Conservation (phyloP, 1,140 invertebrate species). For the Metopolophium dirhodum region DNA sequence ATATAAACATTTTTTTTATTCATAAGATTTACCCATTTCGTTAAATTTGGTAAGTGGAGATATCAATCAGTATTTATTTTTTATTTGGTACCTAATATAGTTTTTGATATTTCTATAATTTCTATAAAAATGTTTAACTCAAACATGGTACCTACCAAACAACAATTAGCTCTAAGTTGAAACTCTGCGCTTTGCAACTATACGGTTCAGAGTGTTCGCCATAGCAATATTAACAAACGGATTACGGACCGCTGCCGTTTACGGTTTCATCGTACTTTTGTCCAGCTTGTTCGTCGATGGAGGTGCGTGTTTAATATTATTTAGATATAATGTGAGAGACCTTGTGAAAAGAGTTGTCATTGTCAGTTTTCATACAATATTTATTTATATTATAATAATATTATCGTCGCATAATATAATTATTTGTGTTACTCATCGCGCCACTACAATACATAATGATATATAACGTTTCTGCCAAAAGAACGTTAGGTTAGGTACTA, state of each 20-base stretch:
- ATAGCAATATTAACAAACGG: neutral
- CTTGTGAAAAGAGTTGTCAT: neutral
- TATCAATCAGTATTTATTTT: neutral
- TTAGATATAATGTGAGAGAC: neutral
- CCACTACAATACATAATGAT: neutral
- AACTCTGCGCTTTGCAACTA: neutral
- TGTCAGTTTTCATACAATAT: neutral
- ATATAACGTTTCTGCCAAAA: slow-evolving; percentile 14
- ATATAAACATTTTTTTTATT: no score
- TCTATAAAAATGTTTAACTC: no score
- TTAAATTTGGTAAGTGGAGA: neutral
- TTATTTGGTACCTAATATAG: neutral
- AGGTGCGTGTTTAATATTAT: neutral
- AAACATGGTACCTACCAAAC: neutral
- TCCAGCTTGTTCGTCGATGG: neutral
- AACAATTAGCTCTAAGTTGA: neutral
- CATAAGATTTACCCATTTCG: neutral
- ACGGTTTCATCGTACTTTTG: neutral
- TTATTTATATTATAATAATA: slow-evolving; percentile 17
- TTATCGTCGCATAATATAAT: neutral
- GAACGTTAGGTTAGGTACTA: neutral
- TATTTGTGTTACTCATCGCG: neutral
- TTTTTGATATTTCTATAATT: no score
- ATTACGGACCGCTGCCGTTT: neutral
- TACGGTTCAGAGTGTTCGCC: neutral